Percentiles rank a stretch among this genome's conserved stretches.
Evolutionary conservation across 2,888 invertebrate species (phyloP).

Genomic region (Prosopocoilus inquinatus): DNA sequence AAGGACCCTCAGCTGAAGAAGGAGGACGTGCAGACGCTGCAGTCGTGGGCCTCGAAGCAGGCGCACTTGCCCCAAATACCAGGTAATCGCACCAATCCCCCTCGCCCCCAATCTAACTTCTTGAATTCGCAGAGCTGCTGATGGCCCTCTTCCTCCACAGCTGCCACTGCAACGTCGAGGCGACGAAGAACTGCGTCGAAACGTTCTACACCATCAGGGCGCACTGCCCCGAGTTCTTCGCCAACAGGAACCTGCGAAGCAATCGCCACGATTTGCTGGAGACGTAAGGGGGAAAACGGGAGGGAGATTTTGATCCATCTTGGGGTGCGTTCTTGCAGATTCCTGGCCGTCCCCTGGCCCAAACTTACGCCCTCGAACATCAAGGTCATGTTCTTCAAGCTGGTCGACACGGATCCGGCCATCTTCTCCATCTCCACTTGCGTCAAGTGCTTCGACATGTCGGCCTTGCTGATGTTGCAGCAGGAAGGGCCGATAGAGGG

Average conservation of each 20-base stretch:
- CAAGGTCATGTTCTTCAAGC: constrained; percentile 35
- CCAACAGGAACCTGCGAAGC: constrained; percentile 43
- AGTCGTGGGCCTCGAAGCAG: constrained; percentile 66
- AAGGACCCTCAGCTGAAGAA: constrained; percentile 62
- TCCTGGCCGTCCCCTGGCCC: constrained; percentile 46
- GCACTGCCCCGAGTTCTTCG: constrained; percentile 38
- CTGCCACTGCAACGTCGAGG: constrained; percentile 58
- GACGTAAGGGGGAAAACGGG: too few relatives aligned
- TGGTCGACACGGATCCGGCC: constrained; percentile 58
- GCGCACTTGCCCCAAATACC: constrained; percentile 59
- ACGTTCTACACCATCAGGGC: constrained; percentile 35
- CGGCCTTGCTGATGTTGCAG: constrained; percentile 59
- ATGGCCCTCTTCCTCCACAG: constrained; percentile 67
- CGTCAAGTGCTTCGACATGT: constrained; percentile 58
- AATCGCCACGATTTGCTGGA: background rate
- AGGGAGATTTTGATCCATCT: too few relatives aligned
- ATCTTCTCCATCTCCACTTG: constrained; percentile 57
- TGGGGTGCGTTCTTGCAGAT: background rate
- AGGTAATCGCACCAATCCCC: constrained; percentile 8
- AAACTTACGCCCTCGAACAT: constrained; percentile 35
- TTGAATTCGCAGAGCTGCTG: constrained; percentile 28
- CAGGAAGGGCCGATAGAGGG: constrained; percentile 56
- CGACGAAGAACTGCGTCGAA: constrained; percentile 35
- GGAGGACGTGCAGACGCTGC: constrained; percentile 59
- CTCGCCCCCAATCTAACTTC: constrained; percentile 7